A percentile compares a stretch with the other conserved stretches of the same genome.
phyloP scores from a whole-genome alignment of 2,113 vertebrate genomes.

The Telmatochromis brichardi region DNA sequence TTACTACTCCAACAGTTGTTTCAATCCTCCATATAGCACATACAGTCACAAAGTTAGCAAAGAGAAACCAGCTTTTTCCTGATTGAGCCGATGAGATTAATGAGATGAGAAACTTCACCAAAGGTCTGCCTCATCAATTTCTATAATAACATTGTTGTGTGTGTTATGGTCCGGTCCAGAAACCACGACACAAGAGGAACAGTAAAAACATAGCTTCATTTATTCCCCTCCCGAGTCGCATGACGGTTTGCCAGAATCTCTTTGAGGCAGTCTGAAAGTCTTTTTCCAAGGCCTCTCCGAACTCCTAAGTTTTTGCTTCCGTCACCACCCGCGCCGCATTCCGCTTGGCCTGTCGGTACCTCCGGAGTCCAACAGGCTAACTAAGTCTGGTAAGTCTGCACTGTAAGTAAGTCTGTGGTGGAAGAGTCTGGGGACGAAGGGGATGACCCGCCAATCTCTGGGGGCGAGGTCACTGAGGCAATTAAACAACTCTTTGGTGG shows the following conservation, averaged over 20 bases:
- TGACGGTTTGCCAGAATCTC: background rate
- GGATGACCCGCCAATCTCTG: background rate
- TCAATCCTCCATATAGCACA: background rate
- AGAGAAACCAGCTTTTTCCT: background rate
- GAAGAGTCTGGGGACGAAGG: background rate
- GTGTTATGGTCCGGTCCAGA: background rate
- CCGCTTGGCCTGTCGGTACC: background rate
- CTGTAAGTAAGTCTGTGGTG: too few relatives aligned
- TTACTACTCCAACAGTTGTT: background rate
- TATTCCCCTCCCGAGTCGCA: fast-evolving
- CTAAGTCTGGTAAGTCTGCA: background rate
- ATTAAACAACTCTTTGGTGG: background rate
- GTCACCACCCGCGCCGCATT: fast-evolving
- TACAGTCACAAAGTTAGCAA: background rate
- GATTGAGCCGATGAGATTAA: background rate
- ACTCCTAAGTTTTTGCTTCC: background rate
- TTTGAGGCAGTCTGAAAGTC: background rate
- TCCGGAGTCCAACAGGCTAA: background rate
- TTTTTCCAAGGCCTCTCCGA: background rate
- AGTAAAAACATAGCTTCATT: background rate
- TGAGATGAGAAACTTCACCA: background rate
- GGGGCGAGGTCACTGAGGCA: background rate
- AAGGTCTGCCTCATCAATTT: background rate
- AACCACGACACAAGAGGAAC: background rate
- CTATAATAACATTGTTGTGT: background rate